Percentiles rank a stretch among this genome's conserved stretches.
phyloP scores from a whole-genome alignment of 2,113 vertebrate genomes.

The Paedocypris sp. region DNA sequence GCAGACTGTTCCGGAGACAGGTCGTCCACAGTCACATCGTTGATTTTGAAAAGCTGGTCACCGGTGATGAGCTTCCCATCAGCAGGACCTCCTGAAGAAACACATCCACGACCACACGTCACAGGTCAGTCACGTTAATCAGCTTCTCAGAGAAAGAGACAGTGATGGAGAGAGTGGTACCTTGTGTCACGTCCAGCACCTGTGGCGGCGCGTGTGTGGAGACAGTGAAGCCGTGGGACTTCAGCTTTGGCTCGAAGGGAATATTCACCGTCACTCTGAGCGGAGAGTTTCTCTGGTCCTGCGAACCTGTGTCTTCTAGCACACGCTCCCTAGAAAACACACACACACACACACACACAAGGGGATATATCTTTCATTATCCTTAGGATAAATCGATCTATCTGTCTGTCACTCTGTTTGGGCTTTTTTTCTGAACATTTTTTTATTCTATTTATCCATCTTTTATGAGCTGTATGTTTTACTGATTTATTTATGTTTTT shows the following conservation, averaged over 20 bases:
- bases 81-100: slow-evolving; percentile 73
- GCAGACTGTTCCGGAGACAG: slow-evolving; percentile 69
- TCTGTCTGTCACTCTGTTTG: no score
- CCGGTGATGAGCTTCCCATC: slow-evolving; percentile 83
- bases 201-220: slow-evolving; percentile 52
- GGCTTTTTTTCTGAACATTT: no score
- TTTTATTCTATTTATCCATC: no score
- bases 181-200: slow-evolving; percentile 56
- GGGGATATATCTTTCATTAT: no score
- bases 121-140: neutral
- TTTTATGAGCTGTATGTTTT: no score
- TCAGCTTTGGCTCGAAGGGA: slow-evolving; percentile 44
- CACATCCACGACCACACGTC: neutral
- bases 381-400: neutral
- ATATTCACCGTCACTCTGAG: slow-evolving; percentile 59
- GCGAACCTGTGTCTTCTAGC: slow-evolving; percentile 37
- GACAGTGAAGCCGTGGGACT: slow-evolving; percentile 57
- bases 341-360: neutral
- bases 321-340: slow-evolving; percentile 49
- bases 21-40: slow-evolving; percentile 62
- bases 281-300: slow-evolving; percentile 53
- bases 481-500: no score
- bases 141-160: neutral
- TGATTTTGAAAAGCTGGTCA: slow-evolving; percentile 82
- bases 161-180: slow-evolving; percentile 35